Percentiles rank a stretch among this genome's conserved stretches.
Conservation (phyloP, 2,888 invertebrate species). For the Hyposoter didymator region DNA sequence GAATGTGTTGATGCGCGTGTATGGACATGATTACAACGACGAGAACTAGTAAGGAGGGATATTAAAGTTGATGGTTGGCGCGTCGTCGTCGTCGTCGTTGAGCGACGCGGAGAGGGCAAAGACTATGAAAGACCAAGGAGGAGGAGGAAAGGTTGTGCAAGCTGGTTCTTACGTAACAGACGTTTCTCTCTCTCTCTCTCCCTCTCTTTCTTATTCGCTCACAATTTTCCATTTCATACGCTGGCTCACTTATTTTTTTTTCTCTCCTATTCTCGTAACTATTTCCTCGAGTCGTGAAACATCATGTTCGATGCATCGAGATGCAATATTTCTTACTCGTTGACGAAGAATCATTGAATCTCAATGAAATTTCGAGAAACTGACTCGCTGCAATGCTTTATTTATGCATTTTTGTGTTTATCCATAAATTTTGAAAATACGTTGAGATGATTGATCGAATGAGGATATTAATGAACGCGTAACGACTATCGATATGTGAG, state of each 20-base stretch:
- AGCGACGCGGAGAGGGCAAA: constrained; percentile 7
- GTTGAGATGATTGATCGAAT: constrained; percentile 36
- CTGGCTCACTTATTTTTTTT: not conserved
- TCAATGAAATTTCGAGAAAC: no score
- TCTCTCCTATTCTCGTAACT: not conserved
- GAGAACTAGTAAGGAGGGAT: constrained; percentile 23
- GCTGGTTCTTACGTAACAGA: constrained; percentile 63
- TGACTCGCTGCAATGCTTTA: no score
- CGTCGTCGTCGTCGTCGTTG: not conserved
- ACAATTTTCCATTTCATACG: not conserved
- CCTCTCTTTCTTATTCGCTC: constrained; percentile 32
- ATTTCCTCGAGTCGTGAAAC: not conserved
- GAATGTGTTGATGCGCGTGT: not conserved
- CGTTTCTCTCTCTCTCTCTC: constrained; percentile 10
- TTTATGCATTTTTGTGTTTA: no score
- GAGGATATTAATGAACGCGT: constrained; percentile 15
- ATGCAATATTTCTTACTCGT: constrained; percentile 20
- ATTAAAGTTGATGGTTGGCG: constrained; percentile 37
- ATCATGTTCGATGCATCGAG: not conserved
- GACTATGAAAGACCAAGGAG: not conserved
- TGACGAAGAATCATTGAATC: not conserved
- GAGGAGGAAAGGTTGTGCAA: constrained; percentile 57
- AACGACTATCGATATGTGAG: constrained; percentile 4
- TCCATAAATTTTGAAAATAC: no score
- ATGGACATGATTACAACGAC: constrained; percentile 6